phyloP scores from a whole-genome alignment of 2,797 vertebrate species.

The Clangula hyemalis region DNA sequence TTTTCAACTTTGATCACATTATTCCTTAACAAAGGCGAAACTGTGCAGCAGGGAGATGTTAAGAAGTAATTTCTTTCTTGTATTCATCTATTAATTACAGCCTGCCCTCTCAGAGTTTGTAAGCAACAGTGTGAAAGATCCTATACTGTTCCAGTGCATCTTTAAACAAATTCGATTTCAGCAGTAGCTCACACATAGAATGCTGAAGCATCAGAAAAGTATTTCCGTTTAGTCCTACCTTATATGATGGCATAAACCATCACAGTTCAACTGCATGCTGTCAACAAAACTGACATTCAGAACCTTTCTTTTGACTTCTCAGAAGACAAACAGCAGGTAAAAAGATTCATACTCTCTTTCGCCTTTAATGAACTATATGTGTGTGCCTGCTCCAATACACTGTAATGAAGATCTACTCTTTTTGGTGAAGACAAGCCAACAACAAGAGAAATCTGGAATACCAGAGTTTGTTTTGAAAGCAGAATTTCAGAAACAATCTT shows the following conservation, averaged over 20 bases:
- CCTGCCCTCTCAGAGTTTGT: not conserved
- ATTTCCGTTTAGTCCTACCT: not conserved
- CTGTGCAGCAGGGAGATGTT: not conserved
- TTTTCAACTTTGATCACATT: not conserved
- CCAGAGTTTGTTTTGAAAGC: not conserved
- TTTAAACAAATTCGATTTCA: not conserved
- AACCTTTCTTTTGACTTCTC: not conserved
- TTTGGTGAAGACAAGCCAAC: not conserved
- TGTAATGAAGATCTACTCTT: not conserved
- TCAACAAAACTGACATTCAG: not conserved
- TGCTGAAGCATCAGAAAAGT: not conserved
- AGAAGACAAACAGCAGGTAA: not conserved
- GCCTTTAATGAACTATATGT: not conserved
- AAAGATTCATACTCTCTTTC: not conserved
- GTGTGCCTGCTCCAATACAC: not conserved
- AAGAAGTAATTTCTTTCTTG: not conserved
- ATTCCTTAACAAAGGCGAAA: not conserved
- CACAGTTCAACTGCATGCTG: not conserved
- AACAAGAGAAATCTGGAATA: not conserved
- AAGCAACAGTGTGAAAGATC: not conserved
- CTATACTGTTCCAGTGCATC: not conserved
- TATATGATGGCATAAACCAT: not conserved
- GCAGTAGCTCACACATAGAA: not conserved
- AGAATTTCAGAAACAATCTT: not conserved
- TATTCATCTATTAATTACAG: conserved; percentile 10